These are phyloP conservation scores for Zosterops hypoxanthus DNA, from an alignment of 2,113 vertebrate species.

Conservation along the genomic window DNA sequence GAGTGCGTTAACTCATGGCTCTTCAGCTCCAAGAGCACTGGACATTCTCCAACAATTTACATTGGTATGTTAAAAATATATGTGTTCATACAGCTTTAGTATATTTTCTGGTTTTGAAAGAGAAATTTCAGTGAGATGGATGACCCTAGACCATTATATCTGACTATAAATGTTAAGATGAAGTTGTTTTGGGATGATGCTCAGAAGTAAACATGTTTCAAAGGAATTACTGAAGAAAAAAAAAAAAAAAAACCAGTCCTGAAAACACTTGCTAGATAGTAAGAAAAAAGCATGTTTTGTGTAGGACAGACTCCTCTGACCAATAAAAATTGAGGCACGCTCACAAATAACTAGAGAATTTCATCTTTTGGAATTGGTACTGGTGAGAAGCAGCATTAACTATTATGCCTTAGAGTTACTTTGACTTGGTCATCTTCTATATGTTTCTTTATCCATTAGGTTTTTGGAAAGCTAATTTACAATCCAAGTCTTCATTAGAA, in stretches of 20 bases:
- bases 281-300: background rate
- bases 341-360: background rate
- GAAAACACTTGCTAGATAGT: background rate
- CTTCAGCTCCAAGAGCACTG: slow-evolving; percentile 64
- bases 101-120: background rate
- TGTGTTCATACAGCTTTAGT: background rate
- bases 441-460: background rate
- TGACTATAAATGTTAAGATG: background rate
- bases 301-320: background rate
- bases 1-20: slow-evolving; percentile 77
- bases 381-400: background rate
- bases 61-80: slow-evolving; percentile 78
- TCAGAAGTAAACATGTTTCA: background rate
- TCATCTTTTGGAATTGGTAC: background rate
- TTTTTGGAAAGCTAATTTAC: background rate
- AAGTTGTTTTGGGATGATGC: background rate
- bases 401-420: background rate
- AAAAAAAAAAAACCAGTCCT: background rate
- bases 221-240: background rate
- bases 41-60: slow-evolving; percentile 74
- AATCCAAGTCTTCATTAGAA: background rate
- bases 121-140: background rate
- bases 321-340: background rate
- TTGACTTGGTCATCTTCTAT: background rate
- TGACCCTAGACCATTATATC: background rate